These are phyloP conservation scores for Phaethon lepturus DNA, from an alignment of 2,113 vertebrate genomes.

Conservation along the genomic window DNA sequence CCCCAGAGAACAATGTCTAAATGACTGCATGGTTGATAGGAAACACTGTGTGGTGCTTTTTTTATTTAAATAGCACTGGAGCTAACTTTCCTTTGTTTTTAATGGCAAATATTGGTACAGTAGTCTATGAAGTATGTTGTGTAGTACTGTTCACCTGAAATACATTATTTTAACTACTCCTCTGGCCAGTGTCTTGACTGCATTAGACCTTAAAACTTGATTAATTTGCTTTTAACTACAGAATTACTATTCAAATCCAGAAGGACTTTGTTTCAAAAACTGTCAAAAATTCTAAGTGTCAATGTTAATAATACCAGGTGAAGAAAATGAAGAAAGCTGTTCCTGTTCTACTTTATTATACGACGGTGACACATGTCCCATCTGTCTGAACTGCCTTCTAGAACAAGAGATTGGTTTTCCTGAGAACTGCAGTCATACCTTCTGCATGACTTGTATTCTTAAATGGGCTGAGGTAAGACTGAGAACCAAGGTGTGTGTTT, in stretches of 20 bases:
- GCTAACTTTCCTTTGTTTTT: background rate
- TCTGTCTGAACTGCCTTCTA: constrained; percentile 87
- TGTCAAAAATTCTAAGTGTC: constrained; percentile 16
- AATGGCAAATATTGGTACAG: background rate
- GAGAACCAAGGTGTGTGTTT: background rate
- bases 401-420: constrained; percentile 88
- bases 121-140: background rate
- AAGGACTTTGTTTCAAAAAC: background rate
- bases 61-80: background rate
- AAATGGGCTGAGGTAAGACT: constrained; percentile 94
- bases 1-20: background rate
- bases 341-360: constrained; percentile 60
- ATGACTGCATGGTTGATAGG: background rate
- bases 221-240: background rate
- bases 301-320: constrained; percentile 72
- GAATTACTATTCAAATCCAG: background rate
- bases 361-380: constrained; percentile 85
- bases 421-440: constrained; percentile 91
- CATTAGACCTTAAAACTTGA: background rate
- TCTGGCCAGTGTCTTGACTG: background rate
- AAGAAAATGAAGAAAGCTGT: constrained; percentile 75
- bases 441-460: constrained; percentile 93
- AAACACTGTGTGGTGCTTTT: background rate
- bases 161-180: background rate
- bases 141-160: background rate